These are phyloP conservation scores for Polietes domitor DNA, from an alignment of 2,888 invertebrate genomes.

Conservation along the genomic window DNA sequence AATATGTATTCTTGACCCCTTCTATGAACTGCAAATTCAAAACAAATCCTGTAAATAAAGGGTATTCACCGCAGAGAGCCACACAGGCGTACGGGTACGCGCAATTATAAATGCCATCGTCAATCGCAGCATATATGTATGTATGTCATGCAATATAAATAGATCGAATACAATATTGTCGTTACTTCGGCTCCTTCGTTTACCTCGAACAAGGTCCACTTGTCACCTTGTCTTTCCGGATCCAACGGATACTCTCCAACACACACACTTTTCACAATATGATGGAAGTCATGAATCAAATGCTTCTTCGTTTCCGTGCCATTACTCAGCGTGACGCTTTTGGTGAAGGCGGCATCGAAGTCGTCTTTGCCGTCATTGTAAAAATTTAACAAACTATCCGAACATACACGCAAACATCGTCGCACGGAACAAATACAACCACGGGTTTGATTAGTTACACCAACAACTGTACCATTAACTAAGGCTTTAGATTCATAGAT, in stretches of 20 bases:
- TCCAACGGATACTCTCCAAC: conserved; percentile 21
- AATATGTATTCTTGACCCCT: no score
- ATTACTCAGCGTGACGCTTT: conserved; percentile 16
- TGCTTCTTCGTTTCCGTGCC: conserved; percentile 7
- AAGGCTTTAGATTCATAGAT: conserved; percentile 33
- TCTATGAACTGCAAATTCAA: no score
- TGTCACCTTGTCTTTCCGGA: conserved; percentile 28
- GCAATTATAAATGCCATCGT: no score
- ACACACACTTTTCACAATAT: conserved; percentile 28
- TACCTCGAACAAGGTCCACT: conserved; percentile 59
- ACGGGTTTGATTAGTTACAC: conserved; percentile 27
- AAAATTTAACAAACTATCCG: conserved; percentile 7
- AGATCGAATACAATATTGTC: no score
- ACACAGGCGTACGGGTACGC: no score
- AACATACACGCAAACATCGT: conserved; percentile 46
- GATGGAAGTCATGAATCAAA: conserved; percentile 44
- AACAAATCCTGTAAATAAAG: no score
- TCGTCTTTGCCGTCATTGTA: conserved; percentile 14
- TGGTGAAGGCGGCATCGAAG: conserved; percentile 20
- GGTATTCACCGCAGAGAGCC: no score
- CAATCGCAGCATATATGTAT: no score
- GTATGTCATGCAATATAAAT: no score
- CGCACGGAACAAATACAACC: conserved; percentile 52
- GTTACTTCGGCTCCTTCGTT: not conserved
- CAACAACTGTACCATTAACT: not conserved